Evolutionary conservation across 2,888 invertebrate species (phyloP).

Genomic region (Suillia variegata): DNA sequence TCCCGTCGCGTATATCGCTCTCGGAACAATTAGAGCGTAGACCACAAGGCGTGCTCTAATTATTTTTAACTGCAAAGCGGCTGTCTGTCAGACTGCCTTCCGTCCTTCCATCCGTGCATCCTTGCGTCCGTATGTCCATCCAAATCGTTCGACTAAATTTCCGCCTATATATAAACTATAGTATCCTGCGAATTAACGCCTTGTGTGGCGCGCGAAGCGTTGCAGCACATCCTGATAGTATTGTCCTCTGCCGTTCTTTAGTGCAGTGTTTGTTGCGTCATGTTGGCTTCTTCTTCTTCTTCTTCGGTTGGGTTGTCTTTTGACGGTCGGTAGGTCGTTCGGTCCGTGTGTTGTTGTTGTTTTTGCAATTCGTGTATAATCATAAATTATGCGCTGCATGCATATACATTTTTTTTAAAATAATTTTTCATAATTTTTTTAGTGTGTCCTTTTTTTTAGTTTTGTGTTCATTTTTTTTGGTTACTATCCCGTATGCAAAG

Average conservation of each 20-base stretch:
- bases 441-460: slow-evolving; percentile 26
- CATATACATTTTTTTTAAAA: slow-evolving; percentile 36
- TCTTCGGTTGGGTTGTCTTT: no score
- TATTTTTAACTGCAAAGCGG: slow-evolving; percentile 25
- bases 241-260: slow-evolving; percentile 20
- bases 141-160: no score
- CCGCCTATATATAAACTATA: slow-evolving; percentile 17
- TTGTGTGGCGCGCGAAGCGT: slow-evolving; percentile 22
- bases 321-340: not conserved
- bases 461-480: slow-evolving; percentile 23
- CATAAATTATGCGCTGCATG: slow-evolving; percentile 53
- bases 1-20: no score
- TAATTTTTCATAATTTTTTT: slow-evolving; percentile 24
- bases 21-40: slow-evolving; percentile 4
- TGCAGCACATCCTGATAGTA: slow-evolving; percentile 23
- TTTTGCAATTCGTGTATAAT: slow-evolving; percentile 39
- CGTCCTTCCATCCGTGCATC: no score
- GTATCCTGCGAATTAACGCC: slow-evolving; percentile 20
- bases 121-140: no score
- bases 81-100: not conserved
- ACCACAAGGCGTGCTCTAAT: slow-evolving; percentile 22
- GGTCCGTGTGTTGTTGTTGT: not conserved
- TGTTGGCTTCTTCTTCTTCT: no score
- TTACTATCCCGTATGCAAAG: slow-evolving; percentile 19
- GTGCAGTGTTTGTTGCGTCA: no score